phyloP scores from a whole-genome alignment of 2,797 vertebrate genomes.

The Lutjanus argentimaculatus region DNA sequence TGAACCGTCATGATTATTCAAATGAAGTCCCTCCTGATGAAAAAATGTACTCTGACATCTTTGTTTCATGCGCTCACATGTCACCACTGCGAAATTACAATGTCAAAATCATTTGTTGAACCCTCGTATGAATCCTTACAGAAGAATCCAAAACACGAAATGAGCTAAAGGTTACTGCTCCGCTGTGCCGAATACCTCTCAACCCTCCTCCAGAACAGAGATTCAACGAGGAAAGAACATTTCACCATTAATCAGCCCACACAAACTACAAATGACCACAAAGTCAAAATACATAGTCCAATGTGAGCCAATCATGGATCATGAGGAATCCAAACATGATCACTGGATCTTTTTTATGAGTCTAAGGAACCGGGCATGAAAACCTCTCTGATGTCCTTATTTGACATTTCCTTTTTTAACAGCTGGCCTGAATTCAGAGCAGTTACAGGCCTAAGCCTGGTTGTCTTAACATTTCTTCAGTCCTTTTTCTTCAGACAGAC shows the following conservation, averaged over 20 bases:
- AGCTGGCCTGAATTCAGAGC: neutral
- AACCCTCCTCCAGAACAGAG: neutral
- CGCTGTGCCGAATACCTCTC: neutral
- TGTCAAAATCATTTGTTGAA: neutral
- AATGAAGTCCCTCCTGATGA: neutral
- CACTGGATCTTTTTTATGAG: too few species aligned
- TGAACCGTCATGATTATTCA: neutral
- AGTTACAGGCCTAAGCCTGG: neutral
- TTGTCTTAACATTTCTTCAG: neutral
- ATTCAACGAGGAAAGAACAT: neutral
- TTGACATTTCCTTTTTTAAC: neutral
- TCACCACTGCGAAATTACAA: neutral
- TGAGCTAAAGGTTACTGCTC: neutral
- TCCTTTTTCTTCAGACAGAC: neutral
- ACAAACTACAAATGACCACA: conserved; percentile 3
- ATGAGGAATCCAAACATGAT: neutral
- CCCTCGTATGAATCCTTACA: neutral
- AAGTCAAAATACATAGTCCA: neutral
- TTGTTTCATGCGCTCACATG: neutral
- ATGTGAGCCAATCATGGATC: neutral
- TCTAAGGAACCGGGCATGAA: neutral
- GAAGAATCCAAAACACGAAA: neutral
- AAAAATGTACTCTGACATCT: neutral
- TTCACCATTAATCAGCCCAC: conserved; percentile 13
- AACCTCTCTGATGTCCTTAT: neutral